A percentile compares a stretch with the other conserved stretches of the same genome.
phyloP scores from a whole-genome alignment of 2,797 vertebrate species.

The Selene dorsalis region DNA sequence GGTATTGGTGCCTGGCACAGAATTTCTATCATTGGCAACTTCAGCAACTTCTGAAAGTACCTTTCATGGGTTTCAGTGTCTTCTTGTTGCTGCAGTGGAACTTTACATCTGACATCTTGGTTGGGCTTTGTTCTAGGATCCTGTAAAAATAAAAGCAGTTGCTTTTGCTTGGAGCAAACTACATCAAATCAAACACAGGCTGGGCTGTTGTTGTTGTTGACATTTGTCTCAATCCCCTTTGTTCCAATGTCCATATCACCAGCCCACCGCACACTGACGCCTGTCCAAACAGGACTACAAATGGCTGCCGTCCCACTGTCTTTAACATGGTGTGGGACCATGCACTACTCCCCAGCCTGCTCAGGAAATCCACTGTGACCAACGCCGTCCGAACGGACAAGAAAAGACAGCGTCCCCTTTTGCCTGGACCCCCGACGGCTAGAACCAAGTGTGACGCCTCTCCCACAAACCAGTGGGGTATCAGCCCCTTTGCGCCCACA shows the following conservation, averaged over 20 bases:
- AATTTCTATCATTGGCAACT: not conserved
- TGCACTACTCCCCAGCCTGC: slow-evolving; percentile 52
- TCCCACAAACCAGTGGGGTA: slow-evolving; percentile 74
- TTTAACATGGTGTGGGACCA: slow-evolving; percentile 67
- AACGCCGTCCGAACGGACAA: slow-evolving; percentile 67
- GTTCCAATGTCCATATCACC: slow-evolving; percentile 77
- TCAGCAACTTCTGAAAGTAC: not conserved
- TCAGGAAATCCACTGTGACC: slow-evolving; percentile 73
- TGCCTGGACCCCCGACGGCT: slow-evolving; percentile 53
- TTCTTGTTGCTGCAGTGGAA: slow-evolving; percentile 38
- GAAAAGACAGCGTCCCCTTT: slow-evolving; percentile 57
- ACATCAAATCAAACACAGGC: slow-evolving; percentile 67
- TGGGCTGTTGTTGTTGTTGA: slow-evolving; percentile 63
- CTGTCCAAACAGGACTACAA: slow-evolving; percentile 72
- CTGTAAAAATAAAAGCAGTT: slow-evolving; percentile 40
- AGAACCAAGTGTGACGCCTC: slow-evolving; percentile 64
- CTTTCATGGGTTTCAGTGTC: not conserved
- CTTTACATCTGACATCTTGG: slow-evolving; percentile 41
- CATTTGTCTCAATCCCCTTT: slow-evolving; percentile 77
- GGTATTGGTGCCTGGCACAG: not conserved
- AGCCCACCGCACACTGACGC: slow-evolving; percentile 61
- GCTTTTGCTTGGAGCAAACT: slow-evolving; percentile 53
- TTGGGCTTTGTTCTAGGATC: slow-evolving; percentile 48
- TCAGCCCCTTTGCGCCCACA: slow-evolving; percentile 72
- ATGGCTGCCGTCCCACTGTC: slow-evolving; percentile 63